Percentiles rank a stretch among this genome's conserved stretches.
Conservation (phyloP, 2,113 vertebrate species). For the Pterophyllum scalare region DNA sequence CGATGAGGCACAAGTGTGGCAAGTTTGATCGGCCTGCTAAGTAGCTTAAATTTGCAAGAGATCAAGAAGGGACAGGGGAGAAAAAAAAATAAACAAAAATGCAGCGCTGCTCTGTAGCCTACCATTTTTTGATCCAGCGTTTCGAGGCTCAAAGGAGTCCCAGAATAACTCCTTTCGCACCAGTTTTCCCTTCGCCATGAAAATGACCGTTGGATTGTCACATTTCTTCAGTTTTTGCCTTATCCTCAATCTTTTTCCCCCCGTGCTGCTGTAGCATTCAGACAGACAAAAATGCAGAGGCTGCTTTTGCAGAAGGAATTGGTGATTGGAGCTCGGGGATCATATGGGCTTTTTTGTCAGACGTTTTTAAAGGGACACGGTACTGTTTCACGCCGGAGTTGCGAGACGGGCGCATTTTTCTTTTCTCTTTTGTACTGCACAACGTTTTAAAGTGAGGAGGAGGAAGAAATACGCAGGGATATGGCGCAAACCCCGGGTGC, state of each 20-base stretch:
- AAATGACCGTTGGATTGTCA: slow-evolving; percentile 76
- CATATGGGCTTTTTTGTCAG: slow-evolving; percentile 90
- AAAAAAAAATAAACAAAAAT: slow-evolving; percentile 54
- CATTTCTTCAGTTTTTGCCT: slow-evolving; percentile 77
- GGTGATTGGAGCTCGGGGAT: slow-evolving; percentile 91
- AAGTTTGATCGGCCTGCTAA: slow-evolving; percentile 78
- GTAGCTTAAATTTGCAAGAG: slow-evolving; percentile 70
- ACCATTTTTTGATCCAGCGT: slow-evolving; percentile 89
- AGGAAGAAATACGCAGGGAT: neutral
- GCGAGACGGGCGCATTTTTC: slow-evolving; percentile 37
- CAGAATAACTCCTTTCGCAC: slow-evolving; percentile 80
- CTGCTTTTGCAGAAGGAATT: slow-evolving; percentile 82
- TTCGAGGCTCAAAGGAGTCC: slow-evolving; percentile 83
- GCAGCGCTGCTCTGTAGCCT: slow-evolving; percentile 76
- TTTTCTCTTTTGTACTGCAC: slow-evolving; percentile 3
- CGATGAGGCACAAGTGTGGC: slow-evolving; percentile 39
- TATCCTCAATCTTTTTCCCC: slow-evolving; percentile 58
- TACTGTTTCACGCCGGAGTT: slow-evolving; percentile 58
- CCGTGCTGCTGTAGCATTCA: slow-evolving; percentile 78
- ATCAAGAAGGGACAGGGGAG: slow-evolving; percentile 65
- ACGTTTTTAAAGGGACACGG: slow-evolving; percentile 89
- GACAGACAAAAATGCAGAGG: slow-evolving; percentile 81
- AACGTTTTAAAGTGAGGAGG: neutral
- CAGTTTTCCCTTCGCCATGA: slow-evolving; percentile 84
- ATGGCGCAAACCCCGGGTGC: slow-evolving; percentile 54